Evolutionary conservation across 2,888 invertebrate species (phyloP).

Genomic region (Pedicia rivosa): DNA sequence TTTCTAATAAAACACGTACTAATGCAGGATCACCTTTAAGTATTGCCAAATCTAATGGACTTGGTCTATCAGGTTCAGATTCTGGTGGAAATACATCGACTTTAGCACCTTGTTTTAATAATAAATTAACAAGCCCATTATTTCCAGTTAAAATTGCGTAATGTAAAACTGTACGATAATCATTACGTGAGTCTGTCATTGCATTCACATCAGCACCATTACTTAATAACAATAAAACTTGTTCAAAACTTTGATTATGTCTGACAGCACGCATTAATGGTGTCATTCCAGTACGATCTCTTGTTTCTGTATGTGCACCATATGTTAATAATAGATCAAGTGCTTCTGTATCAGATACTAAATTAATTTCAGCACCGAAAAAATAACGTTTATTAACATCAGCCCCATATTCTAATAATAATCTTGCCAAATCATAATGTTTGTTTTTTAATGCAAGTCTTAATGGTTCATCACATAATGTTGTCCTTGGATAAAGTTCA

Average conservation of each 20-base stretch:
- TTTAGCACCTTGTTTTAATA: constrained; percentile 68
- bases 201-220: constrained; percentile 78
- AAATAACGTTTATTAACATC: constrained; percentile 86
- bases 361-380: constrained; percentile 79
- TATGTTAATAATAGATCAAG: constrained; percentile 65
- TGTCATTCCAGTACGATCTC: constrained; percentile 73
- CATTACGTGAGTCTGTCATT: constrained; percentile 70
- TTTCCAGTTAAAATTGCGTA: constrained; percentile 68
- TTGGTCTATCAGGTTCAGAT: constrained; percentile 47
- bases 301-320: constrained; percentile 76
- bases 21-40: constrained; percentile 61
- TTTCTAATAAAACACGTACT: constrained; percentile 48
- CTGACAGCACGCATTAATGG: constrained; percentile 84
- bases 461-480: constrained; percentile 74
- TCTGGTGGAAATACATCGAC: constrained; percentile 43
- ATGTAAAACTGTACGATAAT: constrained; percentile 74
- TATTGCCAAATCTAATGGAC: constrained; percentile 73
- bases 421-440: constrained; percentile 54
- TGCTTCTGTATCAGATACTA: constrained; percentile 68
- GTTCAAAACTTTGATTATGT: constrained; percentile 57
- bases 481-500: constrained; percentile 53
- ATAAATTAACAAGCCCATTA: constrained; percentile 54
- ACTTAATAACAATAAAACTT: constrained; percentile 57
- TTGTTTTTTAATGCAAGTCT: constrained; percentile 75
- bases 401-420: constrained; percentile 69